phyloP scores from a whole-genome alignment of 2,888 invertebrate genomes.

The Dynastes maya region DNA sequence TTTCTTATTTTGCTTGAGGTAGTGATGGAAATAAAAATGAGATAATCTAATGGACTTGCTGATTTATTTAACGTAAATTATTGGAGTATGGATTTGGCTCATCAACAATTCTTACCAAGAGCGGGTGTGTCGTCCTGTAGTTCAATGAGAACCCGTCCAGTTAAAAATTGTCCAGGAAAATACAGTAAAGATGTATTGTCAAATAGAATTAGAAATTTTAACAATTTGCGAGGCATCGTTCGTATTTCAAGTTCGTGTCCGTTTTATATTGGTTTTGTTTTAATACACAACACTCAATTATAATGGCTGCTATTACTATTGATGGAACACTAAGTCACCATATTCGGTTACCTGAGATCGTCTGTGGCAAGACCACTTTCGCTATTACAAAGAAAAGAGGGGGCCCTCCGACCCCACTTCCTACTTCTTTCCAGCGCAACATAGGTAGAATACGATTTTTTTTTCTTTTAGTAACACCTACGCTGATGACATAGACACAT shows the following conservation, averaged over 20 bases:
- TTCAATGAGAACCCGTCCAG: slow-evolving; percentile 93
- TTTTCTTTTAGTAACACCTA: no score
- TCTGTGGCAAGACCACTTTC: slow-evolving; percentile 1
- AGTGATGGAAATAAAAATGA: slow-evolving; percentile 13
- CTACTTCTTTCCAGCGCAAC: no score
- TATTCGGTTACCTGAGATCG: slow-evolving; percentile 13
- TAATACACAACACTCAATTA: slow-evolving; percentile 35
- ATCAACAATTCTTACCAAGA: slow-evolving; percentile 76
- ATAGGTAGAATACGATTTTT: no score
- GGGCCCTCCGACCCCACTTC: no score
- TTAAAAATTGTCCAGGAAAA: slow-evolving; percentile 94
- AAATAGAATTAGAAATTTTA: slow-evolving; percentile 94
- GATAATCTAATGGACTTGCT: slow-evolving; percentile 26
- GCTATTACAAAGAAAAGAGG: neutral
- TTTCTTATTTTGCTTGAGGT: neutral
- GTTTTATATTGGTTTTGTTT: neutral
- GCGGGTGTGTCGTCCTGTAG: slow-evolving; percentile 94
- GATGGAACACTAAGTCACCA: slow-evolving; percentile 13
- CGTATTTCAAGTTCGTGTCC: neutral
- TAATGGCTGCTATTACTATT: slow-evolving; percentile 10
- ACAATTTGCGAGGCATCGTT: slow-evolving; percentile 87
- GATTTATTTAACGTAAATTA: slow-evolving; percentile 12
- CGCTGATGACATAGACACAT: no score
- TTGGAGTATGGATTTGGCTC: slow-evolving; percentile 47
- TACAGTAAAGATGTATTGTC: slow-evolving; percentile 94